Evolutionary conservation across 2,113 vertebrate species (phyloP).

Genomic region (Phocoena phocoena): DNA sequence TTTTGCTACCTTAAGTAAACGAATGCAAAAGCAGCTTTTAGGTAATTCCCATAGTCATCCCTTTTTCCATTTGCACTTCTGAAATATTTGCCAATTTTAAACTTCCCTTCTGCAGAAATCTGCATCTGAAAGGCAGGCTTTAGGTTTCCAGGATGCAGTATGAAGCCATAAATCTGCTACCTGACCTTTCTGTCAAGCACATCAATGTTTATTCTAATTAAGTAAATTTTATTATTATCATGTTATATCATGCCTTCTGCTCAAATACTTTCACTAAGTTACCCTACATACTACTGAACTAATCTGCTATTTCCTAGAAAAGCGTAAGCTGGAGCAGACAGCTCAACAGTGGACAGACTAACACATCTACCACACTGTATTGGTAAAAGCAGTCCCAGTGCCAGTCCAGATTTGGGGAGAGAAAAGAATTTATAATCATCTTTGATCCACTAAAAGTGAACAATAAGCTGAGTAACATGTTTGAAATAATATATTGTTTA

Average conservation of each 20-base stretch:
- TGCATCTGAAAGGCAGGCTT: neutral
- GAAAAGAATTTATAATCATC: neutral
- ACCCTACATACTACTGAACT: neutral
- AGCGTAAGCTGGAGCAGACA: neutral
- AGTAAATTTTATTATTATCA: neutral
- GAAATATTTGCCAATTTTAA: neutral
- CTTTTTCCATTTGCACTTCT: neutral
- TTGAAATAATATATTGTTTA: neutral
- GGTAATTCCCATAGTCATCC: neutral
- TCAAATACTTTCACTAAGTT: neutral
- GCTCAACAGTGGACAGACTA: neutral
- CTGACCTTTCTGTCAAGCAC: neutral
- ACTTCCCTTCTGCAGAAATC: neutral
- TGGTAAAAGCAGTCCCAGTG: neutral
- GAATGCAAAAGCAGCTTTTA: neutral
- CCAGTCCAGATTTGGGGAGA: neutral
- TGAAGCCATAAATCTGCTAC: neutral
- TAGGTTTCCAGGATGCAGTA: neutral
- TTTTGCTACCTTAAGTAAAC: neutral
- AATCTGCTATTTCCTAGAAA: neutral
- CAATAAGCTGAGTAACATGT: neutral
- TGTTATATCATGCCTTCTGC: neutral
- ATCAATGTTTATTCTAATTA: conserved; percentile 32
- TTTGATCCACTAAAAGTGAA: neutral
- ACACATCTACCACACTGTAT: neutral